phyloP scores from a whole-genome alignment of 2,113 vertebrate genomes.

The Loxodonta africana region DNA sequence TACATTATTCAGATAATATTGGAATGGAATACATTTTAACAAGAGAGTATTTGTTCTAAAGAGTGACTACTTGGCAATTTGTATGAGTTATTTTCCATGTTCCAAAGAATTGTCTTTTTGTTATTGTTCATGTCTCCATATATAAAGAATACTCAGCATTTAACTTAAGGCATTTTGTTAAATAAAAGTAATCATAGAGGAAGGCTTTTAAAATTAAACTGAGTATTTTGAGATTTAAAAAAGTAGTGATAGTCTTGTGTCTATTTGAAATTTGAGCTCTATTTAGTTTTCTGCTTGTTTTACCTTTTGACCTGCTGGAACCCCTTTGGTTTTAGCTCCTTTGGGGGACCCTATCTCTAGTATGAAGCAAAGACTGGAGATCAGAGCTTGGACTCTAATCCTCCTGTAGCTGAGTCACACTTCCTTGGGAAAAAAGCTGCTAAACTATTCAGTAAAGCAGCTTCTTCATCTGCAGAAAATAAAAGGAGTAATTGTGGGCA shows the following conservation, averaged over 20 bases:
- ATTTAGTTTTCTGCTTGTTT: constrained; percentile 53
- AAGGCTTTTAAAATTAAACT: constrained; percentile 45
- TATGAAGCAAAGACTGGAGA: not conserved
- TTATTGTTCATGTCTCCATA: not conserved
- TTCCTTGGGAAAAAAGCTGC: constrained; percentile 42
- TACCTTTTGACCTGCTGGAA: not conserved
- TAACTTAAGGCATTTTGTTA: constrained; percentile 11
- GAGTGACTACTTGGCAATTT: not conserved
- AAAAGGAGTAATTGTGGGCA: constrained; percentile 46
- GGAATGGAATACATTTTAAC: constrained; percentile 10
- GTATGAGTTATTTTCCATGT: constrained; percentile 9
- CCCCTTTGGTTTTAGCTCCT: not conserved
- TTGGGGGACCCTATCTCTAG: not conserved
- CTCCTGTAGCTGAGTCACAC: not conserved
- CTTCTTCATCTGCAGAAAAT: constrained; percentile 45
- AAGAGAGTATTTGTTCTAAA: constrained; percentile 2
- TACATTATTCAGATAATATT: constrained; percentile 25
- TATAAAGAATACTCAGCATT: constrained; percentile 9
- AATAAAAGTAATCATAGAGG: constrained; percentile 28
- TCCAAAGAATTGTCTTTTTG: not conserved
- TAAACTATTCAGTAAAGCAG: not conserved
- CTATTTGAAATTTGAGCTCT: not conserved
- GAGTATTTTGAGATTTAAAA: not conserved
- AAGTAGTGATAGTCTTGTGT: not conserved
- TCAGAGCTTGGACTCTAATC: constrained; percentile 10